Percentiles rank a stretch among this genome's conserved stretches.
Evolutionary conservation across 2,113 vertebrate species (phyloP).

Genomic region (Bubo bubo): DNA sequence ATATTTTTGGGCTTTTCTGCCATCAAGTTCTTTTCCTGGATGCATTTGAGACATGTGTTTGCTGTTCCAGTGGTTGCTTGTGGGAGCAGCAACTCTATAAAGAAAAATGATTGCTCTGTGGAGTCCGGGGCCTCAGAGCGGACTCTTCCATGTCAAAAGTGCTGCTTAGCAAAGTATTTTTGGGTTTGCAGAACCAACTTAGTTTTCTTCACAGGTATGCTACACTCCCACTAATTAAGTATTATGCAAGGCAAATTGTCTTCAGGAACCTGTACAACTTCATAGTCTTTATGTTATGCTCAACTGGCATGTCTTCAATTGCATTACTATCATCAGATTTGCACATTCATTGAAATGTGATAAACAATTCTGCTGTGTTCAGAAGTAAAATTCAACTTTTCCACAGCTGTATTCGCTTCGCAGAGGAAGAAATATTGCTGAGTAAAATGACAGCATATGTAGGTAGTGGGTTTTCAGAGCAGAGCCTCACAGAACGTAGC

Average conservation of each 20-base stretch:
- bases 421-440: not conserved
- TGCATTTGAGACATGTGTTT: not conserved
- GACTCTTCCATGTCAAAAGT: not conserved
- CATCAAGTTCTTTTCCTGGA: not conserved
- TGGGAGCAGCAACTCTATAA: not conserved
- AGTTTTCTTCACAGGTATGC: not conserved
- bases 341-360: rapidly evolving
- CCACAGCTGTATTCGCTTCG: not conserved
- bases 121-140: not conserved
- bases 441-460: not conserved
- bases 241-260: not conserved
- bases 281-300: not conserved
- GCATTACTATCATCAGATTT: not conserved
- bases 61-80: not conserved
- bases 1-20: not conserved
- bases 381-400: not conserved
- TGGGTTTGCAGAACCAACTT: not conserved
- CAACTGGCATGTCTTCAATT: not conserved
- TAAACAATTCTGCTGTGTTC: not conserved
- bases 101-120: not conserved
- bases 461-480: not conserved
- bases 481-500: not conserved
- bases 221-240: not conserved
- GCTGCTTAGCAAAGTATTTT: not conserved
- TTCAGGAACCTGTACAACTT: not conserved